phyloP scores from a whole-genome alignment of 2,113 vertebrate genomes.

The Ciconia maguari region DNA sequence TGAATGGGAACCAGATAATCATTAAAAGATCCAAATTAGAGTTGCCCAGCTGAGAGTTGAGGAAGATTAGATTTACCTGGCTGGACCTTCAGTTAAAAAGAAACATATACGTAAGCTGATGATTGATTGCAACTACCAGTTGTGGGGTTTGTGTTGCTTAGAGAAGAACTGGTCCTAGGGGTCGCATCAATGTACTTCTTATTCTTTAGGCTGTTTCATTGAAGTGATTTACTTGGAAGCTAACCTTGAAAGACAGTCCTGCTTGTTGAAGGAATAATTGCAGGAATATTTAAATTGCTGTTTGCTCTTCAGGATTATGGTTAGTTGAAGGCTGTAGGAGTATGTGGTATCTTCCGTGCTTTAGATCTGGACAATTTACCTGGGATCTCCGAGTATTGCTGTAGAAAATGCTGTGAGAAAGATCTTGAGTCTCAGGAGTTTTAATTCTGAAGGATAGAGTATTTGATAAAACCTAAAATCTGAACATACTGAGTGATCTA shows the following conservation, averaged over 20 bases:
- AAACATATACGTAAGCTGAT: background rate
- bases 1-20: background rate
- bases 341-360: background rate
- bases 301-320: background rate
- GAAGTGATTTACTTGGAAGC: accelerated
- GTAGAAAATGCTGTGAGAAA: background rate
- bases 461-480: background rate
- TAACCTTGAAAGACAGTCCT: background rate
- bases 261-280: background rate
- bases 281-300: background rate
- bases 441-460: too few species aligned
- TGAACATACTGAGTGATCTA: background rate
- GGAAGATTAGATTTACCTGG: background rate
- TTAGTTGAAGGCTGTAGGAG: background rate
- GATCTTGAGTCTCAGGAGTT: background rate
- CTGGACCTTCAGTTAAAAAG: background rate
- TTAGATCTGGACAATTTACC: too few species aligned
- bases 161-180: background rate
- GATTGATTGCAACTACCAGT: background rate
- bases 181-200: accelerated
- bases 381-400: background rate
- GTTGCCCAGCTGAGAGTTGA: background rate
- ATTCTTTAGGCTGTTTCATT: background rate
- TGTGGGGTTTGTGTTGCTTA: background rate
- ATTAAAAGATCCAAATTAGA: background rate